Evolutionary conservation across 2,888 invertebrate genomes (phyloP).

Genomic region (Sesia apiformis): DNA sequence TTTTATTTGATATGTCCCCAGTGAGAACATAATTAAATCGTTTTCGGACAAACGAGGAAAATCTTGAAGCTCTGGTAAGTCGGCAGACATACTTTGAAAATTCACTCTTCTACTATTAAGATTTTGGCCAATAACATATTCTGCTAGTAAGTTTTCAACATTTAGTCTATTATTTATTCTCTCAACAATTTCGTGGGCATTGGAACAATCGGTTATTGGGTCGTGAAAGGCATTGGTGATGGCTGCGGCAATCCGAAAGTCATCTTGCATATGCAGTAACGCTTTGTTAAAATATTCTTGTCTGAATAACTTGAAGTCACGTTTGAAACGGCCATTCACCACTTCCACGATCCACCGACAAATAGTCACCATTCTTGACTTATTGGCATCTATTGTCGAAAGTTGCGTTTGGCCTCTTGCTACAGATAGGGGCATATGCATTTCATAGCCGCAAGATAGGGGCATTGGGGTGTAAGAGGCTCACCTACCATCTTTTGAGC

Average conservation of each 20-base stretch:
- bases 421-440: not conserved
- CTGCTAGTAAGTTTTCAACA: slow-evolving; percentile 5
- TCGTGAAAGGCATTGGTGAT: slow-evolving; percentile 3
- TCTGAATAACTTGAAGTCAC: slow-evolving; percentile 3
- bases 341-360: slow-evolving; percentile 3
- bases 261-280: slow-evolving; percentile 1
- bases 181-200: slow-evolving; percentile 2
- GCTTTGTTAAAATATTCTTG: slow-evolving; percentile 4
- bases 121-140: slow-evolving; percentile 8
- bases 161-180: slow-evolving; percentile 1
- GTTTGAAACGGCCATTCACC: slow-evolving; percentile 4
- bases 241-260: slow-evolving; percentile 2
- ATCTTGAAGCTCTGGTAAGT: slow-evolving; percentile 4
- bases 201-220: not conserved
- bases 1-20: slow-evolving; percentile 9
- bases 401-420: not conserved
- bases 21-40: slow-evolving; percentile 6
- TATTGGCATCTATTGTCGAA: not conserved
- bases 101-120: slow-evolving; percentile 6
- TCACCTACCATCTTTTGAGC: too few species aligned
- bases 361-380: slow-evolving; percentile 1
- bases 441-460: slow-evolving; percentile 1
- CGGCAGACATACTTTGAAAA: not conserved
- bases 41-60: slow-evolving; percentile 8
- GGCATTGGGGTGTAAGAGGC: slow-evolving; percentile 6